Base-by-base conservation (phyloP, 2,888 invertebrate genomes). In the Dysmachus trigonus region DNA sequence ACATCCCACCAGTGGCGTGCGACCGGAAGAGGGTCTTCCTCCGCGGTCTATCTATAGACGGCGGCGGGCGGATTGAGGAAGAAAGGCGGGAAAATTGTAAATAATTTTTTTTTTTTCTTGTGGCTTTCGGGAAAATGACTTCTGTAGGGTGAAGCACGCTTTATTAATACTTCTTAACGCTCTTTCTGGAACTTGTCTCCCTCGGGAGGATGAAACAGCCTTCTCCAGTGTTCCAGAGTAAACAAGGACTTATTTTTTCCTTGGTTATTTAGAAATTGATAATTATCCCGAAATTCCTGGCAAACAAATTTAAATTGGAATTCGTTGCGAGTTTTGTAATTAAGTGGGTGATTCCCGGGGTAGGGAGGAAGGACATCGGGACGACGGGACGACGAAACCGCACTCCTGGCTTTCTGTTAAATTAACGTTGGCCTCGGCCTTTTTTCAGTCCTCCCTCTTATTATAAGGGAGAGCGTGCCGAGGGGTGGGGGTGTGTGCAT, bases 251-350 rank as follows among this genome's bases (percentile, higher is more conserved):
- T 27, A 15, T 77, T 77, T 77, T 77, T 35, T 76, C n/a, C 27
- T 13, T 77, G 47, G 47, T 77, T 77, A 77, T 77, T 77, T 51
- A 31, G 77, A 77, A 41, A 77, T 77, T 77, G 47, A 77, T 77
- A 77, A 77, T 77, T 77, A 77, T 77, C 77, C 41, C 35, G 30
- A 77, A 77, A 47, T 35, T 13, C 27, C 27, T 22, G 77, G 77
- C 31, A 76, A 76, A 76, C 38, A 76, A 76, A 35, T 76, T 76
- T 38, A 38, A 33, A 76, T 33, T 33, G 35, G 76, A 38, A 22
- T 38, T 76, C 38, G 76, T 76, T 33, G 41, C 22, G 35, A 76
- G 38, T 76, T 35, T 76, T 38, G 33, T 15, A 35, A 76, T 35
- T 76, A 76, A 35, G 76, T 18, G 76, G 76, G 22, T 22, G n/a